Percentiles rank a stretch among this genome's conserved stretches.
Conservation (phyloP, 2,888 invertebrate species). For the Eremobia ochroleuca region DNA sequence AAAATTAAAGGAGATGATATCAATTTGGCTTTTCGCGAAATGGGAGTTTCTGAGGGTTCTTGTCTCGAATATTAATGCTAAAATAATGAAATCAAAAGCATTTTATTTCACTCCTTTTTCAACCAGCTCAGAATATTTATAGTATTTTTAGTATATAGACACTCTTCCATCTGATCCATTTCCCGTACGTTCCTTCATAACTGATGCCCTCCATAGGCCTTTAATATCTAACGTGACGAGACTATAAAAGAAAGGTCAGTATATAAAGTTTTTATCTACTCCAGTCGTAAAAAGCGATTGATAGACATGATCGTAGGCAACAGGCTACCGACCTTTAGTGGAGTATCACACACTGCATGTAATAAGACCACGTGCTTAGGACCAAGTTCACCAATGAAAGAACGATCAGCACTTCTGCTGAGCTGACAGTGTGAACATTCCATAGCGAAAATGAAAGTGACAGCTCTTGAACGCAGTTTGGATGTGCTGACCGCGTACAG, state of each 20-base stretch:
- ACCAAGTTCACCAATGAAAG: not conserved
- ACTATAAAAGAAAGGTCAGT: conserved; percentile 60
- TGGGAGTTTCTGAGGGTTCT: not conserved
- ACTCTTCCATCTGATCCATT: conserved; percentile 46
- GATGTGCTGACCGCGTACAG: not conserved
- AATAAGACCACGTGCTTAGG: not conserved
- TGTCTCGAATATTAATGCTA: not conserved
- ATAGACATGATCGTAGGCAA: conserved; percentile 49
- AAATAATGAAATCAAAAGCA: not conserved
- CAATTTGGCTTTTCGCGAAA: not conserved
- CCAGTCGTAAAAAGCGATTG: conserved; percentile 58
- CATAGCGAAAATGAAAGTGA: not conserved
- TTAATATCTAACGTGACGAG: conserved; percentile 55
- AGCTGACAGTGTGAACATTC: not conserved
- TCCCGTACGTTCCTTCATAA: conserved; percentile 38
- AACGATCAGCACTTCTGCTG: not conserved
- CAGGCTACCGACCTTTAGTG: conserved; percentile 37
- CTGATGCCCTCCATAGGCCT: conserved; percentile 35
- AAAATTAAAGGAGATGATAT: not conserved
- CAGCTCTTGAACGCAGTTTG: not conserved
- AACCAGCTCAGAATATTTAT: not conserved
- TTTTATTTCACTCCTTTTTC: conserved; percentile 5
- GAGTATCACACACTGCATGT: conserved; percentile 2
- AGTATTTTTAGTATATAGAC: not conserved
- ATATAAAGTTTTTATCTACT: conserved; percentile 59